Percentiles rank a stretch among this genome's conserved stretches.
Evolutionary conservation across 2,797 vertebrate genomes (phyloP).

Genomic region (Adelosebastes latens): DNA sequence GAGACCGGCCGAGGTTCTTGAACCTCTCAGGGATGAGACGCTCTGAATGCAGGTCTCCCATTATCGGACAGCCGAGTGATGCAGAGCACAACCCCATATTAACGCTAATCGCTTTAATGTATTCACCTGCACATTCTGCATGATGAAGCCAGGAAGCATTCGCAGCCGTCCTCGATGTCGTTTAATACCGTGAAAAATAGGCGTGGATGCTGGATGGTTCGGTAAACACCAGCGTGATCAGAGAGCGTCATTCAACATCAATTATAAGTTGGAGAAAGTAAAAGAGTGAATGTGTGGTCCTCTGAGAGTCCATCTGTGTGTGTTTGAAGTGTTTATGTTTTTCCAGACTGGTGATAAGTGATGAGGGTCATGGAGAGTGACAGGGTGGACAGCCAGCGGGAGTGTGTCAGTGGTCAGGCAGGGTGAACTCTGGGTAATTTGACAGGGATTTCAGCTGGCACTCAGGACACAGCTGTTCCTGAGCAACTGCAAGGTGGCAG

Average conservation of each 20-base stretch:
- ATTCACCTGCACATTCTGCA: conserved; percentile 65
- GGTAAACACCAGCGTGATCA: conserved; percentile 44
- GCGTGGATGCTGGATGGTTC: background rate
- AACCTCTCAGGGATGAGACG: conserved; percentile 39
- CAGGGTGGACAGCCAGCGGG: conserved; percentile 53
- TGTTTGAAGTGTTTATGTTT: conserved; percentile 24
- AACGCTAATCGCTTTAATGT: conserved; percentile 55
- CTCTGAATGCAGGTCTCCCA: conserved; percentile 57
- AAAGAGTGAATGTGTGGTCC: conserved; percentile 1
- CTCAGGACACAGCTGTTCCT: conserved; percentile 47
- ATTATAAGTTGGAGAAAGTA: conserved; percentile 27
- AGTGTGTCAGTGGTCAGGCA: conserved; percentile 55
- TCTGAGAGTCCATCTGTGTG: conserved; percentile 38
- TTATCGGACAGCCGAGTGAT: conserved; percentile 41
- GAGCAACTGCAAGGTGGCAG: conserved; percentile 13
- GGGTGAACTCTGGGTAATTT: conserved; percentile 56
- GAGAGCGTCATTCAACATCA: conserved; percentile 7
- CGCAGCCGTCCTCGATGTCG: background rate
- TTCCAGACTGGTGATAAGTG: conserved; percentile 34
- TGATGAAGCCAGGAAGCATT: conserved; percentile 45
- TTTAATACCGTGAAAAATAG: conserved; percentile 34
- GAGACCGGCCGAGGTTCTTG: background rate
- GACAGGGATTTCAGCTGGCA: conserved; percentile 55
- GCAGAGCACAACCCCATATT: conserved; percentile 54
- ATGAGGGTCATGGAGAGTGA: conserved; percentile 51